Base-by-base conservation (phyloP, 1,140 invertebrate genomes). In the Caenorhabditis brenneri region DNA sequence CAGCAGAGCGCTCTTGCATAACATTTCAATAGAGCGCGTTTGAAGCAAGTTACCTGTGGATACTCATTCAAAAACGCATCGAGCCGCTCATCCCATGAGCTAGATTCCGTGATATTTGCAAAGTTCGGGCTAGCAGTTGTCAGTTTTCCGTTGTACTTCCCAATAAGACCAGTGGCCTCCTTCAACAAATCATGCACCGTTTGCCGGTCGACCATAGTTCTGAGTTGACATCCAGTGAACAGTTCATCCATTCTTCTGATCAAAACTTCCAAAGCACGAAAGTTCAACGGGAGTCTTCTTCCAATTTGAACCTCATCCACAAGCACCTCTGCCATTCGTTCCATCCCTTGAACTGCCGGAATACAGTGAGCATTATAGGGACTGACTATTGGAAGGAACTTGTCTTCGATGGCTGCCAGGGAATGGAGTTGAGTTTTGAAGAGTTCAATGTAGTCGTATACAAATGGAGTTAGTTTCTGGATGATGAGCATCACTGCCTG, bases 81-180 rank as follows among this genome's bases (percentile, higher is more conserved):
- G 3, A 51, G 6, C 19, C 19, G 16, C 29, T 33, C 5, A 12
- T 58, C 53, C 22, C 24, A 29, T 12, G 12, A 58, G 9, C 16
- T 55, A 10, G 22, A 55, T 15, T 19, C 12, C 29, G 5, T 15
- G 2, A n/a, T 33, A 74, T 12, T 42, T 74, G 6, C 12, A 5
- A 29, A 10, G 42, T 42, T 24, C 15, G 12, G 6, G 10, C 29
- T 0, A 3, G 9, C 9, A n/a, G 36, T 24, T 6, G 15, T 42
- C 19, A 74, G 9, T 31, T 74, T 60, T 69, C 60, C 55, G 69
- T 46, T 46, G 29, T 36, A 48, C 15, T 82, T 58, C 19, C 31
- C 24, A 33, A 24, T 51, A 24, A 55, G 27, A 10, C 22, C 49
- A 10, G 84, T 46, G 24, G 84, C 84, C 78, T 85, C 81, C 5